Base-by-base conservation (phyloP, 64 coral and sea anemone genomes). In the Stichodactyla helianthus region DNA sequence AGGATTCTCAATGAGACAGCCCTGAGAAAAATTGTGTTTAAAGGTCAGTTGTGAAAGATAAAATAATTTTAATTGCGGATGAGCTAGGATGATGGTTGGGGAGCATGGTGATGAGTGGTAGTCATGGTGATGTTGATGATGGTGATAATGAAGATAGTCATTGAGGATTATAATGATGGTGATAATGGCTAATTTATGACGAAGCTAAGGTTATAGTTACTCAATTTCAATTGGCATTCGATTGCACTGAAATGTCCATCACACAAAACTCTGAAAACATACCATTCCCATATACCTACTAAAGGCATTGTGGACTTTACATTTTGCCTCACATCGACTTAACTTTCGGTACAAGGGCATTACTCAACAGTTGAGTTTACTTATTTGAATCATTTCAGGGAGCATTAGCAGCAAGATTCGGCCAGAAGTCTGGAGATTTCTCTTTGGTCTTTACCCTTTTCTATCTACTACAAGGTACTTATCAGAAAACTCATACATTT, bases 401-500 rank as follows among this genome's bases (percentile, higher is more conserved):
- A 88, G 94, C 56, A 65, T 93, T 26, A 87, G 87, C 6, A 85
- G 86, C 51, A 85, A 88, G 59, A 90, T 96, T 60, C 86, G 94
- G 20, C 88, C 89, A 31, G 91, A 96, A 7, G 94, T 96, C 1
- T 96, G 94, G 94, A 88, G 91, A 50, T 96, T 96, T 86, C 77
- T 96, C 1, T 96, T 92, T 90, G 94, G 91, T 27, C 76, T 96
- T 35, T 93, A 88, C 52, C 94, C 94, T 28, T 96, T 96, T 68
- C 92, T 83, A 5, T 96, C 94, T 16, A 96, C 94, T 7, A 84
- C 61, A 50, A 96, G 94, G 94, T 96, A 64, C 14, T 57, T 58
- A 11, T 58, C 8, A 58, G 8, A 9, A 58, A 58, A 44, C 2
- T 44, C 35, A 44, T 3, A 44, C 35, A 44, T 44, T 44, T 44